Evolutionary conservation across 2,113 vertebrate species (phyloP).

Genomic region (Gnathonemus echidnorhynchus): DNA sequence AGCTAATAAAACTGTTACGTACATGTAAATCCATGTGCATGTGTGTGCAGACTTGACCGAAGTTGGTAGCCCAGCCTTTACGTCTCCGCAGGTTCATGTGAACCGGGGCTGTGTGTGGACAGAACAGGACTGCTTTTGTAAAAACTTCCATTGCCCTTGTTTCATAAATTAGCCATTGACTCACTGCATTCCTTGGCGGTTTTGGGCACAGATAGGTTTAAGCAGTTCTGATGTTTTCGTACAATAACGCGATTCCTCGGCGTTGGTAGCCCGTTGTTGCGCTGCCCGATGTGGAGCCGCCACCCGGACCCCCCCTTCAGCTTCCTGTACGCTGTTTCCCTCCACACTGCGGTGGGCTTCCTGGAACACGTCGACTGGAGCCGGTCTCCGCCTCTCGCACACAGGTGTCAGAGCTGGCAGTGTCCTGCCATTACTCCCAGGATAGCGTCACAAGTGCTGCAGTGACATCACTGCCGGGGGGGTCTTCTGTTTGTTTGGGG

Average conservation of each 20-base stretch:
- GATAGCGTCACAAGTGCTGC: not conserved
- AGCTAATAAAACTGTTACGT: not conserved
- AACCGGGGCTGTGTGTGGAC: not conserved
- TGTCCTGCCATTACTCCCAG: not conserved
- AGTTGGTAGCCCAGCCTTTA: not conserved
- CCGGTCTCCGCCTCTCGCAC: not conserved
- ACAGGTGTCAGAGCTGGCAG: not conserved
- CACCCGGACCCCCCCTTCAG: not conserved
- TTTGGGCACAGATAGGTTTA: not conserved
- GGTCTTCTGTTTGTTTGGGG: not conserved
- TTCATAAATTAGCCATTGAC: not conserved
- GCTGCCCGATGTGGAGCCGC: not conserved
- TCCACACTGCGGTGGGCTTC: not conserved
- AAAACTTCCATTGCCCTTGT: not conserved
- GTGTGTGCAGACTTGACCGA: not conserved
- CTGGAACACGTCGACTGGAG: not conserved
- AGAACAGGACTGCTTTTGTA: not conserved
- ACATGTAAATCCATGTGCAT: not conserved
- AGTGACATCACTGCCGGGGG: not conserved
- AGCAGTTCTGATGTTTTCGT: not conserved
- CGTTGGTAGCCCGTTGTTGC: not conserved
- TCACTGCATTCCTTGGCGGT: not conserved
- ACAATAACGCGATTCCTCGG: not conserved
- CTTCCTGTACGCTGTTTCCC: not conserved
- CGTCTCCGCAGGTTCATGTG: not conserved